Conservation (phyloP, 2,888 invertebrate species). For the Gari tellinella region DNA sequence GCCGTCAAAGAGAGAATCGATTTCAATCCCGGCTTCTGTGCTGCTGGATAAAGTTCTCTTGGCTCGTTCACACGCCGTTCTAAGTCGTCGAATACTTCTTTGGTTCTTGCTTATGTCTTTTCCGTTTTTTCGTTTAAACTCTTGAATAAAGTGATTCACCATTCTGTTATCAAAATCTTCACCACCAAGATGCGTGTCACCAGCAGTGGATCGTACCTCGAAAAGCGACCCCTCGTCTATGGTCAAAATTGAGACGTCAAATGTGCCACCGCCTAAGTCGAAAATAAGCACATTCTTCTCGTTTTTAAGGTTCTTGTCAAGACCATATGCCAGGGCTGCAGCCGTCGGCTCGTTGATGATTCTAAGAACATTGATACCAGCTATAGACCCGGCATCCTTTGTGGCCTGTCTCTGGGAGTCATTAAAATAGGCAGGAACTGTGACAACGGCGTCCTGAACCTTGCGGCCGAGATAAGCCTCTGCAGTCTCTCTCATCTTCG, state of each 20-base stretch:
- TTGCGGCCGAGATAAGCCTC: conserved; percentile 87
- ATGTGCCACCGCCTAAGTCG: conserved; percentile 86
- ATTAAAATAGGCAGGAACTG: conserved; percentile 85
- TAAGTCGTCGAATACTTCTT: conserved; percentile 75
- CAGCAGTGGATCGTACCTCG: conserved; percentile 81
- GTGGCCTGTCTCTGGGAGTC: conserved; percentile 88
- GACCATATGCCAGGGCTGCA: conserved; percentile 55
- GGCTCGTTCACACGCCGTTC: conserved; percentile 80
- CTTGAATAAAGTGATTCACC: conserved; percentile 76
- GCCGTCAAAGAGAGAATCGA: conserved; percentile 79
- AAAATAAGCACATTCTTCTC: conserved; percentile 87
- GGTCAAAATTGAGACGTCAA: conserved; percentile 85
- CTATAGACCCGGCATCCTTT: conserved; percentile 85
- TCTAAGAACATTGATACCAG: conserved; percentile 85
- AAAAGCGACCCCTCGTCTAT: conserved; percentile 86
- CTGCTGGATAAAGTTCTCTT: conserved; percentile 79
- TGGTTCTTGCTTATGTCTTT: conserved; percentile 74
- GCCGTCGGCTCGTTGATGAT: conserved; percentile 88
- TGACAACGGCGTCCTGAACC: conserved; percentile 82
- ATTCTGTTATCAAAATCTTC: conserved; percentile 80
- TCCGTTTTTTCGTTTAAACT: conserved; percentile 76
- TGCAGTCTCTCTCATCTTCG: conserved; percentile 91
- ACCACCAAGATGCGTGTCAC: conserved; percentile 81
- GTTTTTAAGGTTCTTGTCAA: conserved; percentile 85
- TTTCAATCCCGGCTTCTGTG: conserved; percentile 77